These are phyloP conservation scores for Rostratula benghalensis DNA, from an alignment of 2,113 vertebrate species.

Conservation along the genomic window DNA sequence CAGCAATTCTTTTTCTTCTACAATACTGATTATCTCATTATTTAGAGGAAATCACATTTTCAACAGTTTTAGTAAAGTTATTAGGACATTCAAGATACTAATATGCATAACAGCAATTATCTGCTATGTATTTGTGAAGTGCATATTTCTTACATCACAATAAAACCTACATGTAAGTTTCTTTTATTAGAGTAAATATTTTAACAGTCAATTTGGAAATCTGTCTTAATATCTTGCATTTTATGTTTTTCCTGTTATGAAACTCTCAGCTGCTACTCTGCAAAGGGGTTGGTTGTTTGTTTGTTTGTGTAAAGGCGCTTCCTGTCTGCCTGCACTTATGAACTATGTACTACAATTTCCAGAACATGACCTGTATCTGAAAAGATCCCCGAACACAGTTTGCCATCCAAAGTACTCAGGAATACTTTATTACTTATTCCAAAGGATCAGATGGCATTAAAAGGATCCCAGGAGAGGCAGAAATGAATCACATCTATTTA, in stretches of 20 bases:
- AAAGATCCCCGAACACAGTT: not conserved
- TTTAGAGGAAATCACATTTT: not conserved
- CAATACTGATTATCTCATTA: not conserved
- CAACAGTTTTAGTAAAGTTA: not conserved
- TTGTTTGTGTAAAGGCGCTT: not conserved
- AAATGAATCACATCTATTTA: not conserved
- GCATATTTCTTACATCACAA: not conserved
- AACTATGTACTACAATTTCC: not conserved
- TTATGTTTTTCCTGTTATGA: not conserved
- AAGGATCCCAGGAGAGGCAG: not conserved
- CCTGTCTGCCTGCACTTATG: not conserved
- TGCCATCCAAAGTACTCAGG: not conserved
- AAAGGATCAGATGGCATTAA: not conserved
- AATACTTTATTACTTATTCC: not conserved
- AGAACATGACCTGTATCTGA: not conserved
- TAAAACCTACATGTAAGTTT: not conserved
- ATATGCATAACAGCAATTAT: not conserved
- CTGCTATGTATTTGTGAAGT: not conserved
- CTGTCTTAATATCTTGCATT: not conserved
- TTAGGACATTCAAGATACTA: not conserved
- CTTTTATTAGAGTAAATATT: not conserved
- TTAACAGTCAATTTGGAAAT: not conserved
- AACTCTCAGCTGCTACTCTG: not conserved
- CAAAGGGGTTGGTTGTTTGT: not conserved
- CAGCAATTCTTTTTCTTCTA: not conserved